Evolutionary conservation across 2,113 vertebrate genomes (phyloP).

Genomic region (Theristicus caerulescens): DNA sequence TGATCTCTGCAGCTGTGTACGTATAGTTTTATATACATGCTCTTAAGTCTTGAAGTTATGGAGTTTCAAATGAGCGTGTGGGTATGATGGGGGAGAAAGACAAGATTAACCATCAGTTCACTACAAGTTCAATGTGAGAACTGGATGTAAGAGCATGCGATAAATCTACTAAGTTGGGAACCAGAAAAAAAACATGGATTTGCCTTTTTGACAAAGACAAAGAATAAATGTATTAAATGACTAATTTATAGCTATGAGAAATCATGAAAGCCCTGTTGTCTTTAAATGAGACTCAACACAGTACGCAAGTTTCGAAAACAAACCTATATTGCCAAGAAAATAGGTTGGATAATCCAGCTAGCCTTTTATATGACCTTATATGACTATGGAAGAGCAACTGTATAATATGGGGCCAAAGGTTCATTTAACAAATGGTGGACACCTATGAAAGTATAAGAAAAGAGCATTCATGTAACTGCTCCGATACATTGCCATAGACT

Average conservation of each 20-base stretch:
- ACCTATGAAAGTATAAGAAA: neutral
- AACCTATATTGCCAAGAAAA: neutral
- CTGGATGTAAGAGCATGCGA: neutral
- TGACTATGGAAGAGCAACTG: neutral
- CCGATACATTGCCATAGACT: neutral
- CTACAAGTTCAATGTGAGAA: neutral
- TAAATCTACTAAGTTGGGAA: neutral
- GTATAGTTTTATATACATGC: rapidly evolving
- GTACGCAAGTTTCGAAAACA: neutral
- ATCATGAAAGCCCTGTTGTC: neutral
- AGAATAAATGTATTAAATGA: neutral
- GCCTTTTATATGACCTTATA: neutral
- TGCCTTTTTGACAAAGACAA: neutral
- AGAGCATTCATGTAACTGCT: neutral
- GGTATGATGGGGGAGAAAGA: neutral
- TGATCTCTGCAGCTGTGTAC: neutral
- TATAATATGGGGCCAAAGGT: neutral
- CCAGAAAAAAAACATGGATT: neutral
- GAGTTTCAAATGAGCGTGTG: neutral
- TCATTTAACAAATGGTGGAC: neutral
- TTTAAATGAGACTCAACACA: neutral
- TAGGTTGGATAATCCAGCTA: neutral
- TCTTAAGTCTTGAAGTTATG: neutral
- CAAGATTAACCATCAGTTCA: neutral
- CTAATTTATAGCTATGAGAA: neutral